Conservation (phyloP, 2,113 vertebrate species). For the Oryzias celebensis region DNA sequence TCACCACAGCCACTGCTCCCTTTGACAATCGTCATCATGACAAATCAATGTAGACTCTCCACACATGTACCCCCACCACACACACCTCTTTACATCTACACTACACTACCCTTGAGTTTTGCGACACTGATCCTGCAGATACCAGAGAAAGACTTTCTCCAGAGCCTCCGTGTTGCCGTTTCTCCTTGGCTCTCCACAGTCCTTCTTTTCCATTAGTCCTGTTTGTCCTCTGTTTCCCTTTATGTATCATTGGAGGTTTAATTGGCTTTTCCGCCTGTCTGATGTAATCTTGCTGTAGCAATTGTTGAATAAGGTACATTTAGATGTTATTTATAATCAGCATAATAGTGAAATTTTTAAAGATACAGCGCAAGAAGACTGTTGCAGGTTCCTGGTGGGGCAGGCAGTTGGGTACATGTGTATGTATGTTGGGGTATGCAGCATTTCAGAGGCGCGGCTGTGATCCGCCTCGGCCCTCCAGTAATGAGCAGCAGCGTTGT, state of each 20-base stretch:
- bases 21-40: constrained; percentile 71
- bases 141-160: constrained; percentile 45
- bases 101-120: constrained; percentile 52
- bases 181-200: constrained; percentile 20
- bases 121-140: constrained; percentile 52
- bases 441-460: constrained; percentile 42
- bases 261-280: constrained; percentile 10
- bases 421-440: constrained; percentile 50
- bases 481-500: constrained; percentile 67
- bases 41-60: constrained; percentile 67
- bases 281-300: constrained; percentile 2
- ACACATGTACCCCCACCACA: constrained; percentile 3
- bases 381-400: background rate
- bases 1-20: constrained; percentile 43
- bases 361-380: background rate
- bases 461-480: constrained; percentile 52
- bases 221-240: constrained; percentile 12
- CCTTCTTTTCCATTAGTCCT: constrained; percentile 15
- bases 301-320: background rate
- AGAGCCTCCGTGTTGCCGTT: constrained; percentile 32
- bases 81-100: background rate
- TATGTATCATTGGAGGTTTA: constrained; percentile 7
- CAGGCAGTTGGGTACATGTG: constrained; percentile 20
- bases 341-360: background rate
- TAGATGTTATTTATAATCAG: background rate